Evolutionary conservation across 2,797 vertebrate genomes (phyloP).

Genomic region (Agapornis canus): DNA sequence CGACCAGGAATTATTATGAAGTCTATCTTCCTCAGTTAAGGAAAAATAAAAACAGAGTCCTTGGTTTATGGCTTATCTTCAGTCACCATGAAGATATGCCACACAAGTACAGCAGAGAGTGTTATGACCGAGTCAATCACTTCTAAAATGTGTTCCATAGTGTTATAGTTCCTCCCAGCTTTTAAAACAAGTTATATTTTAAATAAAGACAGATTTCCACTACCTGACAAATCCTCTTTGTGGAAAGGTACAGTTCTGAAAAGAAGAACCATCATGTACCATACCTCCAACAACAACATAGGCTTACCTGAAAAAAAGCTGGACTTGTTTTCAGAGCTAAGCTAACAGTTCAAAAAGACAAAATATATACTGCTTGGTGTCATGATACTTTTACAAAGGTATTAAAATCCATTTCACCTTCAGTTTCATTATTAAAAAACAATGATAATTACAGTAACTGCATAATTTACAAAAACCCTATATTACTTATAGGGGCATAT

Average conservation of each 20-base stretch:
- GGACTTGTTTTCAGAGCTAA: slow-evolving; percentile 40
- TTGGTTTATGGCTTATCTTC: slow-evolving; percentile 60
- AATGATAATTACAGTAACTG: slow-evolving; percentile 81
- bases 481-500: slow-evolving; percentile 75
- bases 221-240: slow-evolving; percentile 9
- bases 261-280: slow-evolving; percentile 27
- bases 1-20: slow-evolving; percentile 11
- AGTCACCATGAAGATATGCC: slow-evolving; percentile 8
- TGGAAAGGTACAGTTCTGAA: slow-evolving; percentile 50
- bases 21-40: slow-evolving; percentile 12
- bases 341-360: slow-evolving; percentile 19
- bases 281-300: background rate
- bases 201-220: slow-evolving; percentile 35
- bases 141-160: background rate
- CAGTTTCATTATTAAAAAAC: slow-evolving; percentile 77
- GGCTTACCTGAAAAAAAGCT: slow-evolving; percentile 29
- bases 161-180: slow-evolving; percentile 17
- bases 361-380: slow-evolving; percentile 67
- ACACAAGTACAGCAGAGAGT: slow-evolving; percentile 15
- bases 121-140: background rate
- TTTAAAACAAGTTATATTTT: slow-evolving; percentile 6
- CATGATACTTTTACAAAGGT: slow-evolving; percentile 69
- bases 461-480: slow-evolving; percentile 83
- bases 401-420: slow-evolving; percentile 72
- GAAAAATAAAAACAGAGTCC: background rate